Base-by-base conservation (phyloP, 2,888 invertebrate genomes). In the Lamellibrachia columna region DNA sequence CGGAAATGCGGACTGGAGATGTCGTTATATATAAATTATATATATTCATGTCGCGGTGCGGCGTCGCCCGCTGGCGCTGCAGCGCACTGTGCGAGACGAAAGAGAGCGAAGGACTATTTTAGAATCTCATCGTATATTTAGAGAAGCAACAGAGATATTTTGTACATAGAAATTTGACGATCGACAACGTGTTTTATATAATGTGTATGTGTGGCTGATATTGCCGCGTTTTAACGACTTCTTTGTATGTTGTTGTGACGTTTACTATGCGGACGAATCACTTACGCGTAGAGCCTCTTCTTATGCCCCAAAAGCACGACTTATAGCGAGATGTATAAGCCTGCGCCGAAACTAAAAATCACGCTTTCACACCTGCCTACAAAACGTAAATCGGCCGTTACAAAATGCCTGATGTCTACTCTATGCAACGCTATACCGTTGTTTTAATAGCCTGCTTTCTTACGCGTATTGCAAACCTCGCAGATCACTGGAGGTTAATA, bases 121-220 rank as follows among this genome's bases (percentile, higher is more conserved):
- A 75, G 75, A 75, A 75, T 75, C 75, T 75, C 75, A 75, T 75
- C 75, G 75, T 75, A 75, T 75, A 75, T 75, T 75, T 15, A 75
- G 75, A 75, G 75, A 75, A 22, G 75, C 75, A 75, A 75, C 75
- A 75, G 75, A 75, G 75, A 75, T 75, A 75, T 75, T 75, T 75
- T 75, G 75, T 75, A 75, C 75, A 75, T 75, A 75, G 75, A 75
- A 75, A 22, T 75, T 75, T 75, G 22, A 75, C 75, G 75, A 75
- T 75, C 75, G 75, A 75, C 75, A 75, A 75, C 75, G 15, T 40
- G 40, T 75, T 75, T 75, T 75, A 22, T 75, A 75, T 75, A 75
- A 15, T 15, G 11, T 15, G 11, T 15, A 75, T 75, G 75, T 75
- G 75, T 75, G 75, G 75, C 75, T 75, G 75, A 75, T 75, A 75